Evolutionary conservation across 1,140 invertebrate species (phyloP).

Genomic region (Bombus breviceps): DNA sequence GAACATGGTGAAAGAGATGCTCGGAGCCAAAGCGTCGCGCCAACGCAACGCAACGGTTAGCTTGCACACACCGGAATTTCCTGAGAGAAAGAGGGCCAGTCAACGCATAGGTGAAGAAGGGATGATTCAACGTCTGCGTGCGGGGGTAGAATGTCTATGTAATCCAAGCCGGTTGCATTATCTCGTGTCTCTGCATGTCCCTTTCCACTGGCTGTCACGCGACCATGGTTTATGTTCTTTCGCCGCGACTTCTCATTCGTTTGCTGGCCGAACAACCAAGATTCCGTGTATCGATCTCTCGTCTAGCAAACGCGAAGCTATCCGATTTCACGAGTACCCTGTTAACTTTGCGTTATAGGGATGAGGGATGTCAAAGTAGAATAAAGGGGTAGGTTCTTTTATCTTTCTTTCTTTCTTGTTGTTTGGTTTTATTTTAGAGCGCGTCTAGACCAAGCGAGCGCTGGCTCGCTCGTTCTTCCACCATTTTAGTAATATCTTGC

Average conservation of each 20-base stretch:
- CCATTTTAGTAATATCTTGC: too few relatives aligned
- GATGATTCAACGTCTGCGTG: conserved; percentile 8
- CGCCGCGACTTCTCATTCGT: conserved; percentile 21
- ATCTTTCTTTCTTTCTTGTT: background rate
- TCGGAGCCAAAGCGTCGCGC: conserved; percentile 39
- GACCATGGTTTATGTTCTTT: conserved; percentile 34
- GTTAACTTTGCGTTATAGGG: conserved; percentile 1
- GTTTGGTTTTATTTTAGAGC: background rate
- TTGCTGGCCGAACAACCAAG: conserved; percentile 13
- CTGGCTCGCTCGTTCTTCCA: too few relatives aligned
- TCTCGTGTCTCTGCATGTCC: background rate
- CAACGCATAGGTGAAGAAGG: background rate
- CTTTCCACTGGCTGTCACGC: conserved; percentile 6
- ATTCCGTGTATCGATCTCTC: conserved; percentile 25
- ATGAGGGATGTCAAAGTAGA: background rate
- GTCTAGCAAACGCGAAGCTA: background rate
- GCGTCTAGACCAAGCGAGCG: too few relatives aligned
- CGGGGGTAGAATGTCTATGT: background rate
- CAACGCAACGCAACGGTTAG: conserved; percentile 22
- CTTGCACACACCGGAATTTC: background rate
- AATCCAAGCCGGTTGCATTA: conserved; percentile 29
- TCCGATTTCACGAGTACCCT: conserved; percentile 28
- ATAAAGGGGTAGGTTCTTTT: background rate
- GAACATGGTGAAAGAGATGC: background rate
- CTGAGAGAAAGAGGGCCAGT: background rate